These are phyloP conservation scores for Paralichthys olivaceus DNA, from an alignment of 2,113 vertebrate species.

Conservation along the genomic window DNA sequence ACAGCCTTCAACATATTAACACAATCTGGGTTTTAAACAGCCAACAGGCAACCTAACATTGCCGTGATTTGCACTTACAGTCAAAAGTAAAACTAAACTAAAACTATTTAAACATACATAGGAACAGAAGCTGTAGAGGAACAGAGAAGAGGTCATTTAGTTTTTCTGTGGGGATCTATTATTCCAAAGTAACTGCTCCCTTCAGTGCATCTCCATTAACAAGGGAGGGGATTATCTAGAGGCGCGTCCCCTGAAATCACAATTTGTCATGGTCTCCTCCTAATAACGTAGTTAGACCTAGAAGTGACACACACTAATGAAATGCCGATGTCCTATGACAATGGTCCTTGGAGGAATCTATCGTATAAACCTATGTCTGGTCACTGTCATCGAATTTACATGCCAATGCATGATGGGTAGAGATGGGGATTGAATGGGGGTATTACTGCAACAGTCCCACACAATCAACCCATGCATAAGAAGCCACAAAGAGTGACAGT, in stretches of 20 bases:
- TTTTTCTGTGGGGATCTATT: constrained; percentile 41
- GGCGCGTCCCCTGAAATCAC: constrained; percentile 72
- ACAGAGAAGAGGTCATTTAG: constrained; percentile 33
- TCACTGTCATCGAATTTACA: constrained; percentile 68
- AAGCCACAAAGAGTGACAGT: constrained; percentile 26
- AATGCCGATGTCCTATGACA: constrained; percentile 55
- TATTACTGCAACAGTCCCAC: constrained; percentile 24
- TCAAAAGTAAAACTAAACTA: not conserved
- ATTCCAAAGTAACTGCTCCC: constrained; percentile 51
- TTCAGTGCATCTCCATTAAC: constrained; percentile 56
- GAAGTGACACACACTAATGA: constrained; percentile 64
- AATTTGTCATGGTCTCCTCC: constrained; percentile 70
- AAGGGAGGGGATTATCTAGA: constrained; percentile 69
- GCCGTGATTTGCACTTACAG: not conserved
- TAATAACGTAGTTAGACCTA: constrained; percentile 63
- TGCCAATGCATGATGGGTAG: constrained; percentile 46
- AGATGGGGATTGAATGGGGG: constrained; percentile 36
- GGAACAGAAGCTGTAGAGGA: constrained; percentile 9
- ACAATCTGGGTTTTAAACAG: too few relatives aligned
- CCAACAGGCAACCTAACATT: not conserved
- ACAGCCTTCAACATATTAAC: too few relatives aligned
- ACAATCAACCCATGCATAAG: constrained; percentile 25
- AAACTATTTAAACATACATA: not conserved
- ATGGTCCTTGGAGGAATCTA: constrained; percentile 43
- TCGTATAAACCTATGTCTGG: constrained; percentile 66